These are phyloP conservation scores for Anguilla obscura DNA, from an alignment of 2,797 vertebrate species.

Conservation along the genomic window DNA sequence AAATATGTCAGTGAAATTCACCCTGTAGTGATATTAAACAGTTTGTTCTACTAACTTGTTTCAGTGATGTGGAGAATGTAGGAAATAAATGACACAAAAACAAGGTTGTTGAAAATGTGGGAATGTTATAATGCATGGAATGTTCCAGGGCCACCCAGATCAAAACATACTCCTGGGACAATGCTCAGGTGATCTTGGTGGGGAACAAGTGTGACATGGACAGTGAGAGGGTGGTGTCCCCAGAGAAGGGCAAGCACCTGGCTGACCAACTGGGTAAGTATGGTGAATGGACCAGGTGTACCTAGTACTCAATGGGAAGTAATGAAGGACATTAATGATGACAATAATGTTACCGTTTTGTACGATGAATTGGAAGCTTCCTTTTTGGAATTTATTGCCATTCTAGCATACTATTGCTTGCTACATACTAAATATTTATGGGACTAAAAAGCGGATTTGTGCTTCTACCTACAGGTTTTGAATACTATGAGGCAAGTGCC, in stretches of 20 bases:
- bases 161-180: conserved; percentile 97
- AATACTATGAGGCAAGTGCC: conserved; percentile 94
- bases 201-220: conserved; percentile 98
- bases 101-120: neutral
- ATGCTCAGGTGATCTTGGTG: conserved; percentile 94
- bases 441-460: neutral
- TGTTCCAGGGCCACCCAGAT: conserved; percentile 90
- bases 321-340: neutral
- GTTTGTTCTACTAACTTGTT: no score
- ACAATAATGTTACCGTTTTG: neutral
- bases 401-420: neutral
- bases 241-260: conserved; percentile 89
- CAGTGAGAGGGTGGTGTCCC: conserved; percentile 84
- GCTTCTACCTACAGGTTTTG: conserved; percentile 77
- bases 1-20: neutral
- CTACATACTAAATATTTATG: neutral
- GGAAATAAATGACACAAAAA: neutral
- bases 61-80: neutral
- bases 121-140: neutral
- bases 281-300: neutral
- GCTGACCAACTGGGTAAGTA: conserved; percentile 88
- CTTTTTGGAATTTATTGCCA: neutral
- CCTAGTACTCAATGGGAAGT: no score
- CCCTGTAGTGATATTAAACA: neutral
- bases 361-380: neutral